Conservation (phyloP, 2,797 vertebrate genomes). For the Lepilemur septentrionalis region DNA sequence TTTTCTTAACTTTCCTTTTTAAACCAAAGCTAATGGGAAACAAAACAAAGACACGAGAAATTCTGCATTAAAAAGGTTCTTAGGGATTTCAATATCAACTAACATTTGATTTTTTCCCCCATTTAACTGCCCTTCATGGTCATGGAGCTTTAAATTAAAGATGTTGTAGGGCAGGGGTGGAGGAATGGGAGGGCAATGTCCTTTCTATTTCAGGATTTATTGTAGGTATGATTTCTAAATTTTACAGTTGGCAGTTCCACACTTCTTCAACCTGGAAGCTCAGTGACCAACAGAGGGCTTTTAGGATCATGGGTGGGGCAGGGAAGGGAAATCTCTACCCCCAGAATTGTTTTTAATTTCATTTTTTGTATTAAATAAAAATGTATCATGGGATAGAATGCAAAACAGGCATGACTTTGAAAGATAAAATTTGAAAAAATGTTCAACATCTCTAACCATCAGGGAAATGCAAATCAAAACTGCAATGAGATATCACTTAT, state of each 20-base stretch:
- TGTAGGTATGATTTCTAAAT: background rate
- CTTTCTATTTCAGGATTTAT: background rate
- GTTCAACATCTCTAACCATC: no score
- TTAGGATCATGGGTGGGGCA: background rate
- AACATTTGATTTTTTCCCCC: background rate
- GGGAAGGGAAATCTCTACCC: background rate
- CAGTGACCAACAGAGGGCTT: background rate
- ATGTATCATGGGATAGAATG: background rate
- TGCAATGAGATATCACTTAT: no score
- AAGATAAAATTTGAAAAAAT: background rate
- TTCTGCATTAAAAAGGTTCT: background rate
- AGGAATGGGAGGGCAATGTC: accelerated
- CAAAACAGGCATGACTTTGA: background rate
- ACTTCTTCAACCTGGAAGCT: background rate
- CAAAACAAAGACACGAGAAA: background rate
- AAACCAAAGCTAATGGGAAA: background rate
- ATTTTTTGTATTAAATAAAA: background rate
- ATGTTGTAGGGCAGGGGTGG: accelerated
- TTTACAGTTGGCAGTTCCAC: background rate
- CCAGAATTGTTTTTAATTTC: background rate
- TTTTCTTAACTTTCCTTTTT: conserved; percentile 28
- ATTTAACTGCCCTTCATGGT: background rate
- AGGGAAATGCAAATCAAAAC: no score
- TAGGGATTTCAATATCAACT: background rate
- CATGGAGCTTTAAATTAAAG: background rate